A percentile compares a stretch with the other conserved stretches of the same genome.
Conservation (phyloP, 2,888 invertebrate species). For the Dicycla oo region DNA sequence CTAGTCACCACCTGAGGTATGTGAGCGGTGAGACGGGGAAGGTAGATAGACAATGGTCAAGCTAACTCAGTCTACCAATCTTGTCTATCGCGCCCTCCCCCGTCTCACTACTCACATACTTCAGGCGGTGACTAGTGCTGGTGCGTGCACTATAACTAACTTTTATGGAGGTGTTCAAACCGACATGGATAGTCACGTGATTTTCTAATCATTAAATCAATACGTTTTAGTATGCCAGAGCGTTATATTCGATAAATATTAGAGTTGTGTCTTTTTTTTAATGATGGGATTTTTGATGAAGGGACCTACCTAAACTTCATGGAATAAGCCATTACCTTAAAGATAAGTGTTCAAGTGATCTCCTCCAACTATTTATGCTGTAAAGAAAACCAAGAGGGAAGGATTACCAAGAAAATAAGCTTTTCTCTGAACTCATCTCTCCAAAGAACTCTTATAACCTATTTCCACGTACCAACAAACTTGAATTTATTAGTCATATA, state of each 20-base stretch:
- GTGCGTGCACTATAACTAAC: too few relatives aligned
- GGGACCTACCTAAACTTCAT: background rate
- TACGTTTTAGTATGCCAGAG: too few relatives aligned
- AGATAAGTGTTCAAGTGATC: background rate
- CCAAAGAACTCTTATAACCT: too few relatives aligned
- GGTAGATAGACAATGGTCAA: too few relatives aligned
- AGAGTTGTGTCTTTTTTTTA: too few relatives aligned
- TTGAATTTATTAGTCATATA: constrained; percentile 13
- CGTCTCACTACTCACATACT: too few relatives aligned
- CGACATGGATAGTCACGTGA: background rate
- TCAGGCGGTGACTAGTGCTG: too few relatives aligned
- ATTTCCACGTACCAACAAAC: background rate
- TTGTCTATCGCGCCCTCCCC: too few relatives aligned
- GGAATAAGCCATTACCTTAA: background rate
- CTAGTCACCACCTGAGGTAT: too few relatives aligned
- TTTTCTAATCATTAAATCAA: background rate
- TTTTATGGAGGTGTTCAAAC: background rate
- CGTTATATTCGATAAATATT: background rate
- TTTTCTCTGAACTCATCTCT: background rate
- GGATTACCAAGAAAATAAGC: background rate
- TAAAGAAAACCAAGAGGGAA: background rate
- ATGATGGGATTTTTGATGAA: too few relatives aligned
- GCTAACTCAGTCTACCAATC: too few relatives aligned
- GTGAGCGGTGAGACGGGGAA: too few relatives aligned
- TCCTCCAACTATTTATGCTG: background rate